phyloP scores from a whole-genome alignment of 2,113 vertebrate species.

The Gymnobelideus leadbeateri region DNA sequence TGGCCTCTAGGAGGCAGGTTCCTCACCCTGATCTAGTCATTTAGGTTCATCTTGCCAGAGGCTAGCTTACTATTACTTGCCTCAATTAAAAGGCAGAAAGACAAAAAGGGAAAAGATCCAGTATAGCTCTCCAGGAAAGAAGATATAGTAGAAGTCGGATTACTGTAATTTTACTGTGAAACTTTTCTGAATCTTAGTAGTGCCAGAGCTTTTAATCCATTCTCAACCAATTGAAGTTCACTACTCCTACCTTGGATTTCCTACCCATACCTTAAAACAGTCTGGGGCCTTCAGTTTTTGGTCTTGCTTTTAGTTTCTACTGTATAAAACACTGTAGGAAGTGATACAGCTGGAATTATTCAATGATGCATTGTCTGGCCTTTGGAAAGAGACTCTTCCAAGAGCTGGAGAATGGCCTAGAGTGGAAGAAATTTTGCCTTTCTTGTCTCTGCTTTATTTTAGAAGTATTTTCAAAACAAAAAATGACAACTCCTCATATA shows the following conservation, averaged over 20 bases:
- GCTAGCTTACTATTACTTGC: slow-evolving; percentile 63
- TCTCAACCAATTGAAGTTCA: neutral
- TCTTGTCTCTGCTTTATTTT: neutral
- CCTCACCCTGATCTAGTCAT: slow-evolving; percentile 17
- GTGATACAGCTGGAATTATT: neutral
- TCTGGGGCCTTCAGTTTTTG: neutral
- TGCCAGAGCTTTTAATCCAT: neutral
- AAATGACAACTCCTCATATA: neutral
- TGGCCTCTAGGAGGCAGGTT: no score
- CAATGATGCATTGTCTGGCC: neutral
- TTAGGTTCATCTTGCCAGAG: slow-evolving; percentile 48
- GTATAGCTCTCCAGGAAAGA: neutral
- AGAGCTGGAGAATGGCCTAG: neutral
- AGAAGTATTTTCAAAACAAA: neutral
- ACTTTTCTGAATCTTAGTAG: neutral
- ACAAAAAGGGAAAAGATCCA: neutral
- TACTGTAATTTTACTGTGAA: neutral
- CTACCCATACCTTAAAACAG: neutral
- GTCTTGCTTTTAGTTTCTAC: neutral
- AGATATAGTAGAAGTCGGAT: neutral
- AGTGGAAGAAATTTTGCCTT: neutral
- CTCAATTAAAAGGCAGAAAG: slow-evolving; percentile 60
- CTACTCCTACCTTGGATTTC: neutral
- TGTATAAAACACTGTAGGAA: neutral
- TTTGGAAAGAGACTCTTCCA: neutral